Percentiles rank a stretch among this genome's conserved stretches.
These are phyloP conservation scores for Masnerella sp. DNA, from an alignment of 2,888 invertebrate genomes.

Conservation along the genomic window DNA sequence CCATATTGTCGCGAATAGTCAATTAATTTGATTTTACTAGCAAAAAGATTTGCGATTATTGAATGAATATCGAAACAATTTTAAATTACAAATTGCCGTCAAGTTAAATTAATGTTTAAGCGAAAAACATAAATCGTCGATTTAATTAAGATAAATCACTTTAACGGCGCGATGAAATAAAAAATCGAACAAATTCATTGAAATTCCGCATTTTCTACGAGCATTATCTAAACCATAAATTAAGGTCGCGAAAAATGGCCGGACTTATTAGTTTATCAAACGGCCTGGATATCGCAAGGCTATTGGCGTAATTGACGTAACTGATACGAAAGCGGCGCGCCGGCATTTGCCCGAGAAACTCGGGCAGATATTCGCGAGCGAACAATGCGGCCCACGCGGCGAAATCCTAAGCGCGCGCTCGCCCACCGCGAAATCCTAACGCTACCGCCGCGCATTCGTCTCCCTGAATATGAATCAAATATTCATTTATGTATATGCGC, in stretches of 20 bases:
- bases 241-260: slow-evolving; percentile 3
- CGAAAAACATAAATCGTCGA: too few relatives aligned
- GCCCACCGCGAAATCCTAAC: too few relatives aligned
- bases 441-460: too few relatives aligned
- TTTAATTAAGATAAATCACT: slow-evolving; percentile 6
- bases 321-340: background rate
- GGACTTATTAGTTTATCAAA: slow-evolving; percentile 17
- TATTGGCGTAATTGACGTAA: slow-evolving; percentile 21
- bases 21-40: too few relatives aligned
- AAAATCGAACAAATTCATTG: background rate
- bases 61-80: too few relatives aligned
- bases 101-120: too few relatives aligned
- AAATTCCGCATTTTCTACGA: background rate
- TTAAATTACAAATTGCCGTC: too few relatives aligned
- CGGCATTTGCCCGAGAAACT: slow-evolving; percentile 5
- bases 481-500: too few relatives aligned
- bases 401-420: slow-evolving; percentile 37
- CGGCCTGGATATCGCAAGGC: slow-evolving; percentile 6
- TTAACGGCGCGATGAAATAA: background rate
- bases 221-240: slow-evolving; percentile 1
- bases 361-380: slow-evolving; percentile 13
- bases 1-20: too few relatives aligned
- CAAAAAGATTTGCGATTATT: too few relatives aligned
- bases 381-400: slow-evolving; percentile 46
- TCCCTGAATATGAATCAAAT: too few relatives aligned